These are phyloP conservation scores for Nysson spinosus DNA, from an alignment of 2,888 invertebrate species.

Conservation along the genomic window DNA sequence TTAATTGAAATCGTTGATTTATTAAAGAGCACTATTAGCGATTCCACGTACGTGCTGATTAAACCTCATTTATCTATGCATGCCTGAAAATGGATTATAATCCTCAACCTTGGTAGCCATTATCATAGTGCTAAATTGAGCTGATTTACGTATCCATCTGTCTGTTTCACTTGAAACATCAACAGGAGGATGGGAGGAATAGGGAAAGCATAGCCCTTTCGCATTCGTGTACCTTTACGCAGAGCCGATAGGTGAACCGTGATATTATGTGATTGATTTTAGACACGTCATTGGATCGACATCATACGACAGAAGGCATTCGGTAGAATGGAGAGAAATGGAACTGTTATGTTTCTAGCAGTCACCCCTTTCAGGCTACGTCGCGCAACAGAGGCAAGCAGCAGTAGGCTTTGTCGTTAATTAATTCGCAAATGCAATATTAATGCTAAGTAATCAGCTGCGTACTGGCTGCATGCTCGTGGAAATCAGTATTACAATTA, in stretches of 20 bases:
- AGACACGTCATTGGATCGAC: constrained; percentile 62
- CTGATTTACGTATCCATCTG: constrained; percentile 55
- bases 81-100: constrained; percentile 48
- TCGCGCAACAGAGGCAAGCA: constrained; percentile 62
- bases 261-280: constrained; percentile 65
- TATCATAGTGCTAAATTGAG: constrained; percentile 52
- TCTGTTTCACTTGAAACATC: constrained; percentile 22
- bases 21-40: too few species aligned
- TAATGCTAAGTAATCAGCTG: constrained; percentile 75
- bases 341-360: constrained; percentile 6
- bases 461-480: constrained; percentile 41
- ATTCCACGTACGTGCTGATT: constrained; percentile 19
- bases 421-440: constrained; percentile 74
- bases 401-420: constrained; percentile 69
- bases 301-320: constrained; percentile 35
- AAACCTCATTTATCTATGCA: constrained; percentile 38
- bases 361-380: constrained; percentile 19
- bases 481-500: constrained; percentile 71
- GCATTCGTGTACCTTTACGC: constrained; percentile 20
- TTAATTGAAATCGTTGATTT: constrained; percentile 20
- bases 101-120: constrained; percentile 50
- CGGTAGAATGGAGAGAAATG: constrained; percentile 23
- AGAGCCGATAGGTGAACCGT: constrained; percentile 27
- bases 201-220: constrained; percentile 32
- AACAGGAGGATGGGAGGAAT: constrained; percentile 17